phyloP scores from a whole-genome alignment of 1,140 invertebrate species.

The Heliconius eleuchia region DNA sequence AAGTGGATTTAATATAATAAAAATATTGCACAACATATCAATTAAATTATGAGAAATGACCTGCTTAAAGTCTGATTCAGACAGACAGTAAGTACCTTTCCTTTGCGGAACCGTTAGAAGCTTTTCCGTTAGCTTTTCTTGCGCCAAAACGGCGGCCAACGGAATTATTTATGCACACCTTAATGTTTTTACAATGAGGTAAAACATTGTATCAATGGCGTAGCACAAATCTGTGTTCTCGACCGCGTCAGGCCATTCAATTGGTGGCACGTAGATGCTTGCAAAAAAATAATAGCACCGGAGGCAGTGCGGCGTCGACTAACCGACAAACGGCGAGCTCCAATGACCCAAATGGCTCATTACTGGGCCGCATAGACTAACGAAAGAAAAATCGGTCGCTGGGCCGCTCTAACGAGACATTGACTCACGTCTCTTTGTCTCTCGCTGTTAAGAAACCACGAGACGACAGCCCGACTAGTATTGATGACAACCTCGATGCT shows the following conservation, averaged over 20 bases:
- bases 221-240: constrained; percentile 43
- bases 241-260: constrained; percentile 48
- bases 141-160: constrained; percentile 41
- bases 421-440: constrained; percentile 43
- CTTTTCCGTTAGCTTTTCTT: constrained; percentile 45
- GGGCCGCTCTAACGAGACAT: constrained; percentile 38
- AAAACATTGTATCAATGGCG: constrained; percentile 49
- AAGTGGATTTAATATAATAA: background rate
- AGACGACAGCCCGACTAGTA: constrained; percentile 34
- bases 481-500: constrained; percentile 31
- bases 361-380: constrained; percentile 69
- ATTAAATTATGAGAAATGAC: constrained; percentile 21
- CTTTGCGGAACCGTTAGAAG: constrained; percentile 47
- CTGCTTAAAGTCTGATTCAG: constrained; percentile 35
- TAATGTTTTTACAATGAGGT: constrained; percentile 42
- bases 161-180: constrained; percentile 48
- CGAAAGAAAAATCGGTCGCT: constrained; percentile 74
- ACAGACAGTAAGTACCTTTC: constrained; percentile 30
- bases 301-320: constrained; percentile 61
- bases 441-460: constrained; percentile 34
- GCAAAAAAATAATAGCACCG: constrained; percentile 73
- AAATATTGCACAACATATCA: constrained; percentile 5
- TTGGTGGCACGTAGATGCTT: constrained; percentile 50
- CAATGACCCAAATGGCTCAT: constrained; percentile 78
- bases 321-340: constrained; percentile 73